Conservation (phyloP, 2,113 vertebrate species). For the Phainopepla nitens region DNA sequence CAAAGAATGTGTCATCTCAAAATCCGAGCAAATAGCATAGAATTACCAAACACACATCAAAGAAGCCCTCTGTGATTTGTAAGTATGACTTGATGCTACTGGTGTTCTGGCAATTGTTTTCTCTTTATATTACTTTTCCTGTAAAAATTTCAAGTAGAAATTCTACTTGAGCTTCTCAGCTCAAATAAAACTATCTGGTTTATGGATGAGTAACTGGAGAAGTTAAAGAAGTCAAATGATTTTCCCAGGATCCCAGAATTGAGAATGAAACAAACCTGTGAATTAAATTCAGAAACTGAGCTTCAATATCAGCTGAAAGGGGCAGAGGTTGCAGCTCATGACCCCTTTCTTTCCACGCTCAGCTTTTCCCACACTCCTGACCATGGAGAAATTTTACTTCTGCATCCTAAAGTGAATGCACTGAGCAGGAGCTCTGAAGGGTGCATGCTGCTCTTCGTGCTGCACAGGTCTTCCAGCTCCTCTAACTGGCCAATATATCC, state of each 20-base stretch:
- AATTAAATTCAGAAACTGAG: neutral
- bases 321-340: neutral
- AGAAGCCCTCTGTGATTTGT: neutral
- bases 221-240: conserved; percentile 17
- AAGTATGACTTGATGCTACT: neutral
- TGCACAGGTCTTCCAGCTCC: neutral
- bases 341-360: neutral
- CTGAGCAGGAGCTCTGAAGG: neutral
- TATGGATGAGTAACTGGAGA: conserved; percentile 35
- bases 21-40: neutral
- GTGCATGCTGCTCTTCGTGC: neutral
- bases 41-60: neutral
- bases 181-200: conserved; percentile 32
- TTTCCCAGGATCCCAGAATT: neutral
- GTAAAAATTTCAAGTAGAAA: conserved; percentile 2
- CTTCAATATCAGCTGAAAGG: neutral
- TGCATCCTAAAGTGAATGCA: neutral
- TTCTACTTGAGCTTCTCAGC: neutral
- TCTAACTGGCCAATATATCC: neutral
- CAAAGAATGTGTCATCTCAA: neutral
- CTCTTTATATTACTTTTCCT: neutral
- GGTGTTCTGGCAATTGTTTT: neutral
- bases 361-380: neutral
- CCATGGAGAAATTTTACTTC: neutral
- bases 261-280: neutral